Base-by-base conservation (phyloP, 2,797 vertebrate species). In the Tenualosa ilisha region DNA sequence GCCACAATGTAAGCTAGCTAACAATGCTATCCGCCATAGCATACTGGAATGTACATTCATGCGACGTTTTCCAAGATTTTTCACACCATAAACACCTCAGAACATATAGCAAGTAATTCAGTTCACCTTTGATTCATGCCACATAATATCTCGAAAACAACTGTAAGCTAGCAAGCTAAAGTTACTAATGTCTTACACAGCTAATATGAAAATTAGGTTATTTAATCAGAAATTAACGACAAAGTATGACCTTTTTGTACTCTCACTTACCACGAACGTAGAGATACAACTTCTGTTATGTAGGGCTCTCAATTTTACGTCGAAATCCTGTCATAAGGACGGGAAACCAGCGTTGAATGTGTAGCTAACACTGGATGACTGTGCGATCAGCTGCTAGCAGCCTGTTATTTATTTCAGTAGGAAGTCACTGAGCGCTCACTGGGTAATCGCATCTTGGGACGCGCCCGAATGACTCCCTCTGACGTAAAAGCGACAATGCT, bases 401-500 rank as follows among this genome's bases (percentile, higher is more conserved):
- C 37, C 37, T 79, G 1, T 17, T 46, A 46, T 79, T 79, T 79
- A 79, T 79, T 6, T 79, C 72, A 79, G 37, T 43, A 20, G 72
- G 72, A 79, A 79, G 37, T 79, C 68, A 72, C 68, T 40, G 68
- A 56, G 54, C 17, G 72, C 72, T 22, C 7, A 79, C 37, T 75
- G 72, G 72, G 72, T 79, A 79, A n/a, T 50, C 81, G 46, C 82
- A 81, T 82, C 72, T 63, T 31, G 26, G 13, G 31, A 31, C 85
- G 82, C 65, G 83, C 85, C 50, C 53, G 12, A 65, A 84, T 85
- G 85, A 88, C 87, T n/a, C 8, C 53, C 20, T 3, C 7, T 84
- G 75, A 86, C 85, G 86, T 86, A 83, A 85, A 72, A 72, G 81
- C 85, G 86, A 15, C 11, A 56, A n/a, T 86, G 6, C 83, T 84